Percentiles rank a stretch among this genome's conserved stretches.
phyloP scores from a whole-genome alignment of 1,140 invertebrate species.

The Periplaneta americana region DNA sequence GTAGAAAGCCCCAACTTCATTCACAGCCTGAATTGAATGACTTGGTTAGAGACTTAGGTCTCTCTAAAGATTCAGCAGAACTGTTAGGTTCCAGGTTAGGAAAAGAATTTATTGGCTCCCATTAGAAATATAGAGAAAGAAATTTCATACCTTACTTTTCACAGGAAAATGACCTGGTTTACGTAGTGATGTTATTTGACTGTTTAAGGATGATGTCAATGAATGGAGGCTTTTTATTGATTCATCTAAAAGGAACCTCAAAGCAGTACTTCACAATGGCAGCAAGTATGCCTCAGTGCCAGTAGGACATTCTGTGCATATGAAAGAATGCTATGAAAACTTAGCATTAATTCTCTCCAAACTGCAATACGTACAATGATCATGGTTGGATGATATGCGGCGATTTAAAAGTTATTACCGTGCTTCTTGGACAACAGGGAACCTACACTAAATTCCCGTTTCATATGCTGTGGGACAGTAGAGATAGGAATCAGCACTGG shows the following conservation, averaged over 20 bases:
- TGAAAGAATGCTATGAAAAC: slow-evolving; percentile 32
- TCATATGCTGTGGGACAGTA: slow-evolving; percentile 29
- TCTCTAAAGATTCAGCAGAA: no score
- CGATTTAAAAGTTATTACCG: slow-evolving; percentile 25
- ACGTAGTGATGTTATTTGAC: no score
- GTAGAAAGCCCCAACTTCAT: no score
- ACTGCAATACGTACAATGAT: slow-evolving; percentile 17
- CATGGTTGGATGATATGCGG: slow-evolving; percentile 27
- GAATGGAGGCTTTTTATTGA: slow-evolving; percentile 32
- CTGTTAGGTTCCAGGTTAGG: no score
- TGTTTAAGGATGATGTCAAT: not conserved
- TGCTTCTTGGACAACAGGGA: slow-evolving; percentile 31
- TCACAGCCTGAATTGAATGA: no score
- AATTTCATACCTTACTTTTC: no score
- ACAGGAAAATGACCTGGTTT: no score
- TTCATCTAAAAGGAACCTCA: slow-evolving; percentile 29
- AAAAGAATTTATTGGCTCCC: no score
- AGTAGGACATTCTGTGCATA: slow-evolving; percentile 15
- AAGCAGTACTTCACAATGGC: no score
- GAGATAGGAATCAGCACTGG: slow-evolving; percentile 25
- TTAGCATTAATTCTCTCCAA: slow-evolving; percentile 21
- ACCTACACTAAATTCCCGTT: slow-evolving; percentile 34
- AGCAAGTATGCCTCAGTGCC: slow-evolving; percentile 31
- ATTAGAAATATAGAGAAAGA: no score
- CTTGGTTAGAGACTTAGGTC: no score